phyloP scores from a whole-genome alignment of 2,888 invertebrate species.

The Heliconius cydno region DNA sequence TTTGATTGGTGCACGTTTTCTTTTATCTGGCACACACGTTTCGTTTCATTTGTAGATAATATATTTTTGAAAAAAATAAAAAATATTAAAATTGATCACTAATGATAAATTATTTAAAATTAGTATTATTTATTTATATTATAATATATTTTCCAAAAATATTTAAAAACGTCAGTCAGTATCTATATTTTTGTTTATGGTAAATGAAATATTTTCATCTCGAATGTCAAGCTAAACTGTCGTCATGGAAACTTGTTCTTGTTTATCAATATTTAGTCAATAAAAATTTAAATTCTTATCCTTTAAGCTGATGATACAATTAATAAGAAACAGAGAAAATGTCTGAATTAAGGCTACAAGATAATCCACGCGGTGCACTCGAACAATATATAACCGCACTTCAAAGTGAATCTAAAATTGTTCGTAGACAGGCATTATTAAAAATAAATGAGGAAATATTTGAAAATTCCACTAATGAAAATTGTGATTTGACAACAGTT shows the following conservation, averaged over 20 bases:
- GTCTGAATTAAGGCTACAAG: constrained; percentile 61
- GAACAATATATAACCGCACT: constrained; percentile 71
- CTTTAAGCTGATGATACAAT: neutral
- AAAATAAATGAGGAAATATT: constrained; percentile 81
- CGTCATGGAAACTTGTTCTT: constrained; percentile 68
- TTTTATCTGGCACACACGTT: constrained; percentile 27
- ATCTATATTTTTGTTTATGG: constrained; percentile 7
- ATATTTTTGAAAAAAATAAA: neutral
- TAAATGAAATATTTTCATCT: neutral
- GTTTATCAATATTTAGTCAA: constrained; percentile 57
- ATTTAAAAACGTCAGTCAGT: neutral
- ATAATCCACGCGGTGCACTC: constrained; percentile 65
- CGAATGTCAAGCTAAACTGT: constrained; percentile 48
- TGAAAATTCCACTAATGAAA: constrained; percentile 63
- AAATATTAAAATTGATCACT: neutral
- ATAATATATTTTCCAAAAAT: neutral
- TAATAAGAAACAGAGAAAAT: constrained; percentile 53
- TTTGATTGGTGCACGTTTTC: constrained; percentile 81
- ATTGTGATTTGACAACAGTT: constrained; percentile 66
- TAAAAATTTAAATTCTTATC: constrained; percentile 10
- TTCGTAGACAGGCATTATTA: constrained; percentile 81
- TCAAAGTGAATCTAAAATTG: constrained; percentile 84
- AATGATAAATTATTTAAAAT: neutral
- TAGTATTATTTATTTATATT: neutral
- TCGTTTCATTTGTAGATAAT: constrained; percentile 18